A percentile compares a stretch with the other conserved stretches of the same genome.
Evolutionary conservation across 1,140 invertebrate genomes (phyloP).

Genomic region (Andricus grossulariae): DNA sequence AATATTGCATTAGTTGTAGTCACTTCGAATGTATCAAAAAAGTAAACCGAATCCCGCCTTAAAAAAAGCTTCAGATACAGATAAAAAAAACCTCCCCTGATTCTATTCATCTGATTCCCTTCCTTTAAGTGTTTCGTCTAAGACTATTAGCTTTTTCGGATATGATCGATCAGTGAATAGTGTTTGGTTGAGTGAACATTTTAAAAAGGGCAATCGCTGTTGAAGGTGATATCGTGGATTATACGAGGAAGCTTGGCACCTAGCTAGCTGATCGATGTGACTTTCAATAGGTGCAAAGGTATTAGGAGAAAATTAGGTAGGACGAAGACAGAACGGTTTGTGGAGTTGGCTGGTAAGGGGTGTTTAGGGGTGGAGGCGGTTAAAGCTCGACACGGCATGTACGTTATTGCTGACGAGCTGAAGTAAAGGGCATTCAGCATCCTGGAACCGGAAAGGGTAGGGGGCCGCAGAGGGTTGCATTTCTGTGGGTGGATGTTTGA

Average conservation of each 20-base stretch:
- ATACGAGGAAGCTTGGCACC: slow-evolving; percentile 3
- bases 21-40: too few relatives aligned
- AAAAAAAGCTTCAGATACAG: too few relatives aligned
- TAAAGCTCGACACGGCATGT: slow-evolving; percentile 19
- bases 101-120: neutral
- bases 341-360: neutral
- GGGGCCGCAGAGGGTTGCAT: neutral
- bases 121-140: neutral
- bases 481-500: slow-evolving; percentile 27
- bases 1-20: too few relatives aligned
- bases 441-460: neutral
- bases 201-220: neutral
- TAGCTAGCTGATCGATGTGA: slow-evolving; percentile 23
- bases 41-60: too few relatives aligned
- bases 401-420: slow-evolving; percentile 27
- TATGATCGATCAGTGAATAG: slow-evolving; percentile 26
- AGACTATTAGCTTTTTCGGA: neutral
- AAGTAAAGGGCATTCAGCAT: slow-evolving; percentile 18
- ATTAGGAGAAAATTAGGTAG: slow-evolving; percentile 19
- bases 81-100: neutral
- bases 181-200: slow-evolving; percentile 19
- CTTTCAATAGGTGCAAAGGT: neutral
- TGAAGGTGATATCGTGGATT: slow-evolving; percentile 10
- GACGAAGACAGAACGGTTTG: slow-evolving; percentile 14
- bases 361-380: neutral